These are phyloP conservation scores for Sclerodermus sp. DNA, from an alignment of 2,888 invertebrate genomes.

Conservation along the genomic window DNA sequence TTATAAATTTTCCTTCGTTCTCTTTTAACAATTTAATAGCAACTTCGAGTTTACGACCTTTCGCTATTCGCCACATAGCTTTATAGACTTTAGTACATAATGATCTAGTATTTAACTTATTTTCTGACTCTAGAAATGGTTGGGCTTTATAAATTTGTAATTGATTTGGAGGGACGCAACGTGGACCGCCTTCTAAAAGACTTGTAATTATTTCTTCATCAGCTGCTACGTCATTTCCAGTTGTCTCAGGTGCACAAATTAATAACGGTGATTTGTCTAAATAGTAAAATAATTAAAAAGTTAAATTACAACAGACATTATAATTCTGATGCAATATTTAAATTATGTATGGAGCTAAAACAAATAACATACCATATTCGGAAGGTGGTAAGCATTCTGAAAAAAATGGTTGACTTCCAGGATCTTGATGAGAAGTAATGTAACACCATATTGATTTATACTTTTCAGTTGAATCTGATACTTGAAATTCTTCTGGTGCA, in stretches of 20 bases:
- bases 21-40: slow-evolving; percentile 78
- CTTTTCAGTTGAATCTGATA: slow-evolving; percentile 58
- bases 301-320: background rate
- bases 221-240: slow-evolving; percentile 63
- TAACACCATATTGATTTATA: slow-evolving; percentile 68
- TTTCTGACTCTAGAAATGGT: slow-evolving; percentile 42
- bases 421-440: slow-evolving; percentile 65
- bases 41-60: slow-evolving; percentile 75
- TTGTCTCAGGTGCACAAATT: slow-evolving; percentile 65
- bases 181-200: slow-evolving; percentile 60
- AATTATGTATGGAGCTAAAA: too few relatives aligned
- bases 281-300: slow-evolving; percentile 1
- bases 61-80: slow-evolving; percentile 76
- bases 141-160: slow-evolving; percentile 71
- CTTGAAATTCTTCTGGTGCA: slow-evolving; percentile 63
- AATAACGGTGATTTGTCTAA: slow-evolving; percentile 72
- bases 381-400: slow-evolving; percentile 82
- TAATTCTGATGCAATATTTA: background rate
- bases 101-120: slow-evolving; percentile 21
- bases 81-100: slow-evolving; percentile 60
- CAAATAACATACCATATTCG: slow-evolving; percentile 77
- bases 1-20: slow-evolving; percentile 59
- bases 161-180: slow-evolving; percentile 70
- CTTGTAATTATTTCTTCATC: slow-evolving; percentile 60
- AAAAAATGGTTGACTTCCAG: slow-evolving; percentile 65